phyloP scores from a whole-genome alignment of 1,140 invertebrate genomes.

The Calephelis nemesis region DNA sequence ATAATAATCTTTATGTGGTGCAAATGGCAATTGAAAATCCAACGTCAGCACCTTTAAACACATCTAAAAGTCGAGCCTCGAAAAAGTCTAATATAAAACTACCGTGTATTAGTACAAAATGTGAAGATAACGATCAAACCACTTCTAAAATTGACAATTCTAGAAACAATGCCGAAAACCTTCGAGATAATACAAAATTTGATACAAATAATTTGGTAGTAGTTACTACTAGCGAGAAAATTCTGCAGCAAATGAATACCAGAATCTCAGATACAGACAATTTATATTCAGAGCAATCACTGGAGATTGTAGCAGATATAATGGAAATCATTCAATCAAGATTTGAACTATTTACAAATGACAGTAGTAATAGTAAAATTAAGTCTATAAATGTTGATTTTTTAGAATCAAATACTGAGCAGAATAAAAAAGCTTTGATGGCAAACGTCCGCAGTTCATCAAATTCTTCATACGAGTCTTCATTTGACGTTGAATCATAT shows the following conservation, averaged over 20 bases:
- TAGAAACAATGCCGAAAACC: neutral
- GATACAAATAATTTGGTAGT: conserved; percentile 4
- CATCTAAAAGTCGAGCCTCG: neutral
- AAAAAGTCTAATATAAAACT: conserved; percentile 1
- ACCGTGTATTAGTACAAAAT: neutral
- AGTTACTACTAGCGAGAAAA: neutral
- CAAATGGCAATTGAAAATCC: conserved; percentile 36
- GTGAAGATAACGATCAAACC: neutral
- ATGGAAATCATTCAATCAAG: conserved; percentile 50
- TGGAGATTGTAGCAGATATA: conserved; percentile 39
- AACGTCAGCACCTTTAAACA: conserved; percentile 2
- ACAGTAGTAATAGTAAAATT: conserved; percentile 22
- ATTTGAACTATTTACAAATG: conserved; percentile 38
- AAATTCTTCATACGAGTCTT: conserved; percentile 5
- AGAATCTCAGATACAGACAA: conserved; percentile 16
- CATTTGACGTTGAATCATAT: conserved; percentile 3
- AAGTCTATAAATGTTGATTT: neutral
- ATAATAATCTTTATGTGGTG: conserved; percentile 45
- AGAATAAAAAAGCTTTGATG: neutral
- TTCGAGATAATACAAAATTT: neutral
- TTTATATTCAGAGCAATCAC: conserved; percentile 25
- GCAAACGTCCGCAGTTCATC: neutral
- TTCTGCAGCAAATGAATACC: neutral
- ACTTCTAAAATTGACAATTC: neutral
- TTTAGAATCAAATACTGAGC: neutral